Conservation (phyloP, 2,113 vertebrate genomes). For the Gymnocephalus cernua region DNA sequence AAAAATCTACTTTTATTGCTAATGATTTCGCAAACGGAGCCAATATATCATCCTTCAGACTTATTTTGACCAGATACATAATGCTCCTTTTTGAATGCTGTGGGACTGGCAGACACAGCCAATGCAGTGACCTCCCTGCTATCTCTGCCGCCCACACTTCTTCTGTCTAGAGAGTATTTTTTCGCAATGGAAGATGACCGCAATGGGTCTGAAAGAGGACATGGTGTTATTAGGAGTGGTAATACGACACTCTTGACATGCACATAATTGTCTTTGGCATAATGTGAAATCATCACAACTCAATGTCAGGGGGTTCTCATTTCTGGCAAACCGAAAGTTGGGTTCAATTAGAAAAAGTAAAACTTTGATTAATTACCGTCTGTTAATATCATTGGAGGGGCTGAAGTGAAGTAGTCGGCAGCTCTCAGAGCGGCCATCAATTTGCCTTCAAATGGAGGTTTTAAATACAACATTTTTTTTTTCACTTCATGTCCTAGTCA, state of each 20-base stretch:
- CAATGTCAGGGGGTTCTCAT: conserved; percentile 68
- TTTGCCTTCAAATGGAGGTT: conserved; percentile 62
- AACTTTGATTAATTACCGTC: conserved; percentile 80
- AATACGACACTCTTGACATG: conserved; percentile 80
- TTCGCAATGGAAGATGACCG: conserved; percentile 64
- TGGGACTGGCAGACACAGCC: conserved; percentile 33
- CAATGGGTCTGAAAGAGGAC: conserved; percentile 63
- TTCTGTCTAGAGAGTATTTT: conserved; percentile 68
- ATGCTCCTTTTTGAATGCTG: conserved; percentile 46
- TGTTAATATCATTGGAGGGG: conserved; percentile 62
- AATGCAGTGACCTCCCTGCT: conserved; percentile 62
- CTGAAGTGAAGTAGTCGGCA: conserved; percentile 40
- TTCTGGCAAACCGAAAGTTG: conserved; percentile 71
- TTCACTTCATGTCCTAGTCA: conserved; percentile 42
- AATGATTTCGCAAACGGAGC: conserved; percentile 42
- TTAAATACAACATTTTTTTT: conserved; percentile 57
- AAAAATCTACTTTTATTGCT: conserved; percentile 12
- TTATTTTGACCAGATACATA: conserved; percentile 52
- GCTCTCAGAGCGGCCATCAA: conserved; percentile 59
- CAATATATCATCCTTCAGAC: conserved; percentile 44
- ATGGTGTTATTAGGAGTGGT: conserved; percentile 64
- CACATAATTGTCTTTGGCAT: conserved; percentile 77
- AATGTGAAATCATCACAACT: conserved; percentile 76
- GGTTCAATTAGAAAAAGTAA: conserved; percentile 71
- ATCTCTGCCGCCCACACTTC: conserved; percentile 74